phyloP scores from a whole-genome alignment of 2,797 vertebrate genomes.

The Spheniscus humboldti region DNA sequence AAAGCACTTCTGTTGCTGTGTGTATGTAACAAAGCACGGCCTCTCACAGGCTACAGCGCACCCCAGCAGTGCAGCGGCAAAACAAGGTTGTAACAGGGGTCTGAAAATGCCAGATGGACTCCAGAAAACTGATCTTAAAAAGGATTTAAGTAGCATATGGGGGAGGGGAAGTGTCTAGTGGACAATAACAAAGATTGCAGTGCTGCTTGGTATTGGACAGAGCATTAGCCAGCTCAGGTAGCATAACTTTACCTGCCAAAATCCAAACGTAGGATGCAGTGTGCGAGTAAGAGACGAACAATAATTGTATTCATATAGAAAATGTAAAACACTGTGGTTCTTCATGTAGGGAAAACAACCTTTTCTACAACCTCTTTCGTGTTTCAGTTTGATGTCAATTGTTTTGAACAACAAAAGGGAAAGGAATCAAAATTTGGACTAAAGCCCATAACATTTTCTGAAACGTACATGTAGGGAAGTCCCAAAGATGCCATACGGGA shows the following conservation, averaged over 20 bases:
- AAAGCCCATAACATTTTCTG: not conserved
- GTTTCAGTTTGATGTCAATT: slow-evolving; percentile 18
- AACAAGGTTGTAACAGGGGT: not conserved
- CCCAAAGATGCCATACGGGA: not conserved
- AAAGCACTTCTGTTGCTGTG: not conserved
- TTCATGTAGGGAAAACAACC: not conserved
- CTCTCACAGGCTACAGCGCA: not conserved
- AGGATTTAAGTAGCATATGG: not conserved
- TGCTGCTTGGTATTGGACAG: not conserved
- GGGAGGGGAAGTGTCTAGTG: not conserved
- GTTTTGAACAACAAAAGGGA: slow-evolving; percentile 40
- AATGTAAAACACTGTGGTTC: not conserved
- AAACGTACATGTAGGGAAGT: not conserved
- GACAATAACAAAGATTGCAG: not conserved
- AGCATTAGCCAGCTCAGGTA: not conserved
- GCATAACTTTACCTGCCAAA: not conserved
- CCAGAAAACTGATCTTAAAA: slow-evolving; percentile 30
- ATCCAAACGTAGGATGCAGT: not conserved
- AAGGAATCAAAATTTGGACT: slow-evolving; percentile 2
- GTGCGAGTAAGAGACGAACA: rapidly evolving
- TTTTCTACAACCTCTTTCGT: slow-evolving; percentile 14
- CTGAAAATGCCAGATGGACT: slow-evolving; percentile 24
- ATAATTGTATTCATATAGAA: not conserved
- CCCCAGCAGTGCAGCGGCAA: not conserved
- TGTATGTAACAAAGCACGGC: not conserved